These are phyloP conservation scores for Amblyopsis hoosieri DNA, from an alignment of 2,797 vertebrate species.

Conservation along the genomic window DNA sequence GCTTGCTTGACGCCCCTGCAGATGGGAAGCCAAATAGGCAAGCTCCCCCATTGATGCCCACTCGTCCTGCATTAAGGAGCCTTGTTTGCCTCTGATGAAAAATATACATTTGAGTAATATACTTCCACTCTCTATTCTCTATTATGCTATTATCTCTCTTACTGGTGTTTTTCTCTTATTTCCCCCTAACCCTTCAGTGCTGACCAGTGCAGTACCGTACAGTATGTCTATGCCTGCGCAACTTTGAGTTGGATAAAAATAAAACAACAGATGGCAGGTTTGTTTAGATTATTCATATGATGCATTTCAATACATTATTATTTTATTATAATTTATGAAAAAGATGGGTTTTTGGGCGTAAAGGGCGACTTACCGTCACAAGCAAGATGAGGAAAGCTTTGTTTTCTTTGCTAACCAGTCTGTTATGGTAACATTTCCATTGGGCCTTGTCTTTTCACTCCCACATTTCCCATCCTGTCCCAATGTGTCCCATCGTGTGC, in stretches of 20 bases:
- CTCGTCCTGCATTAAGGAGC: slow-evolving; percentile 45
- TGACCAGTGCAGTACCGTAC: too few species aligned
- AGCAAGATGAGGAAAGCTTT: slow-evolving; percentile 53
- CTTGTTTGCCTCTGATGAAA: background rate
- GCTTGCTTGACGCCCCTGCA: slow-evolving; percentile 61
- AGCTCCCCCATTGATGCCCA: slow-evolving; percentile 51
- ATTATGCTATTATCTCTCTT: too few species aligned
- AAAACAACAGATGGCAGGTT: background rate
- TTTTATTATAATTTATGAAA: too few species aligned
- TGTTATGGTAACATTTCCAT: slow-evolving; percentile 64
- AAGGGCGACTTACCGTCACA: slow-evolving; percentile 35
- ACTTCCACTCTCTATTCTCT: too few species aligned
- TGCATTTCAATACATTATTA: background rate
- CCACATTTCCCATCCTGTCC: slow-evolving; percentile 62
- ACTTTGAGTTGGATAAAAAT: too few species aligned
- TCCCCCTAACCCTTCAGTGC: too few species aligned
- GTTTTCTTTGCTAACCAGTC: slow-evolving; percentile 53
- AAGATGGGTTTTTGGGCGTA: slow-evolving; percentile 12
- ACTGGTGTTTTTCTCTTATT: too few species aligned
- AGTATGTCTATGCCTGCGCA: too few species aligned
- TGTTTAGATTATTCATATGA: background rate
- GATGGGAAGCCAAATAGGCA: slow-evolving; percentile 43
- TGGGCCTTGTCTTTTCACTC: slow-evolving; percentile 64
- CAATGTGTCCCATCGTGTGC: slow-evolving; percentile 56
- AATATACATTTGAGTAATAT: background rate